Evolutionary conservation across 2,797 vertebrate genomes (phyloP), one percentile per base, ranked within the genome.

Genomic region (Atherinosoma microstoma): DNA sequence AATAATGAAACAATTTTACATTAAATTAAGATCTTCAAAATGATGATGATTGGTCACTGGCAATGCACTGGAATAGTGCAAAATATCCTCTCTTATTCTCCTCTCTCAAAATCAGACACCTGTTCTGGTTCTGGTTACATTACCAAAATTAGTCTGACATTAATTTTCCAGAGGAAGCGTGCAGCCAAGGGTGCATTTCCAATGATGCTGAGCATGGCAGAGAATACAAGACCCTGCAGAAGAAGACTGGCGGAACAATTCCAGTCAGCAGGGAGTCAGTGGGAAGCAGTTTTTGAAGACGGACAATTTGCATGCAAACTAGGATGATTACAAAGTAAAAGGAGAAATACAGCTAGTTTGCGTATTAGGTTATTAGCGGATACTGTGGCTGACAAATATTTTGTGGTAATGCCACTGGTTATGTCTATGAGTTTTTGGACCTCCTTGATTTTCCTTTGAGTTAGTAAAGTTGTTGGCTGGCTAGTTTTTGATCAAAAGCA

Each of bases 1-100:
- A 79, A 80, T 84, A 86, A 82, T 82, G 72, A 18, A 8, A 16
- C 2, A 34, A 32, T 32, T 32, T 63, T 30, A 47, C 27, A 49
- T n/a, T n/a, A 32, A 63, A 63, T 47, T 11, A 63, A 32, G 3
- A 47, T 29, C 7, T 12, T 47, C 18, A 22, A 63, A 63, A 34
- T 59, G 1, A 15, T 13, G 22, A n/a, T 7, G 34, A 59, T 15
- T 29, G 4, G 24, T 54, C 13, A 56, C 13, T 56, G 27, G 13
- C n/a, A 30, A 3, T 16, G 11, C 6, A 8, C 42, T 63, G 36
- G 20, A n/a, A 49, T 63, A n/a, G 24, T 11, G 30, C 20, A 29
- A 22, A 64, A 22, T 11, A n/a, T 13, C 32, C 20, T 64, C 7
- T 34, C 49, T 49, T 20, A 32, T 11, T 20, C 60, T 18, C 4